Percentiles rank a stretch among this genome's conserved stretches.
Conservation (phyloP, 2,113 vertebrate species). For the Serilophus lunatus region DNA sequence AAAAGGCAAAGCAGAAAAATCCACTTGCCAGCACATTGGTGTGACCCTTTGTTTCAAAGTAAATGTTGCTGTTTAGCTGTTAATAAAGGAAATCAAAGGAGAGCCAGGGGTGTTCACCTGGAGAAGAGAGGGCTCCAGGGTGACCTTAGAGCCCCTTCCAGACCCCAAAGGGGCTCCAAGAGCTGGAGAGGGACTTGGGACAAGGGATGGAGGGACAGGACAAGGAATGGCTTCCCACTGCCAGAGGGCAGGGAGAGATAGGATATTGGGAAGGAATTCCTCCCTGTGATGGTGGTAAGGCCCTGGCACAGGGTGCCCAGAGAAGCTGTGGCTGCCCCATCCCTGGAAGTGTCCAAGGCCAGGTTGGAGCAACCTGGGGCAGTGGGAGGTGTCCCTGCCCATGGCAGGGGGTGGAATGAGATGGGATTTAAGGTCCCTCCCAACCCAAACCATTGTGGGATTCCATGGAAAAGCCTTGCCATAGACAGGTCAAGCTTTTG, state of each 20-base stretch:
- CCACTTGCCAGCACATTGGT: not conserved
- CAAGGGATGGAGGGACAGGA: not conserved
- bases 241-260: not conserved
- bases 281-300: not conserved
- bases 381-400: not conserved
- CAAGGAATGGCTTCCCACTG: accelerated
- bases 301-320: not conserved
- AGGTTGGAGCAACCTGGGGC: accelerated
- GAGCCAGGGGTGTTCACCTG: not conserved
- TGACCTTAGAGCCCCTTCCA: not conserved
- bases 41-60: not conserved
- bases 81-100: not conserved
- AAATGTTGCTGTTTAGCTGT: not conserved
- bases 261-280: not conserved
- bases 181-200: not conserved
- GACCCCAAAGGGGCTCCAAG: not conserved
- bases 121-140: not conserved
- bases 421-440: not conserved
- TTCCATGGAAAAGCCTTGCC: not conserved
- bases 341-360: not conserved
- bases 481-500: not conserved
- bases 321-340: not conserved
- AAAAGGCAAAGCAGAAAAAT: not conserved
- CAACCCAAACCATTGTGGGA: not conserved
- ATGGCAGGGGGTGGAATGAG: not conserved